Evolutionary conservation across 92 coral and sea anemone species (phyloP).

Genomic region (Montipora capitata): DNA sequence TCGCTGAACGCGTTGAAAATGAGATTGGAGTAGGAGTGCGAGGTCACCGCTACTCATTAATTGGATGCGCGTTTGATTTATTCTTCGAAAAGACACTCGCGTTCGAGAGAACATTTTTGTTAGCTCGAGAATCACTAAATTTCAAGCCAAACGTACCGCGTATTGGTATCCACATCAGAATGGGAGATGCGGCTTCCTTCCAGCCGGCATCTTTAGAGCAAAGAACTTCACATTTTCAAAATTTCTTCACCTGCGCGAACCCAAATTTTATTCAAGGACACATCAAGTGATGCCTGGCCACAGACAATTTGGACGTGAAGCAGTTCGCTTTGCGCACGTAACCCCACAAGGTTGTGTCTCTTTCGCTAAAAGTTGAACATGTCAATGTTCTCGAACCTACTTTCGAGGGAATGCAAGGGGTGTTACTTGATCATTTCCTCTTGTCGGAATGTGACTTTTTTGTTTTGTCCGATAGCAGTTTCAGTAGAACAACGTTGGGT

Average conservation of each 20-base stretch:
- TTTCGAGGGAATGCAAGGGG: conserved; percentile 66
- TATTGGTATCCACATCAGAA: conserved; percentile 77
- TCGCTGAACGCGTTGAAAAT: too few species aligned
- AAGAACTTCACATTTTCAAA: conserved; percentile 36
- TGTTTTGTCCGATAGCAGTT: conserved; percentile 72
- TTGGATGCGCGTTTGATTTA: conserved; percentile 68
- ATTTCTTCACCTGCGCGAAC: conserved; percentile 62
- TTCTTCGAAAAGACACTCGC: conserved; percentile 24
- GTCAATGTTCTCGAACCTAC: conserved; percentile 17
- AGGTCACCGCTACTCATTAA: not conserved
- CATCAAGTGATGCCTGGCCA: conserved; percentile 54
- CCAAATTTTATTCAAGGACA: conserved; percentile 20
- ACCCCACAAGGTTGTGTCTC: conserved; percentile 14
- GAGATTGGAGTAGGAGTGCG: too few species aligned
- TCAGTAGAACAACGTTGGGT: conserved; percentile 73
- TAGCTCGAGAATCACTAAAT: conserved; percentile 25
- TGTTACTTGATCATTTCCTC: conserved; percentile 63
- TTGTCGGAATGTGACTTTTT: conserved; percentile 74
- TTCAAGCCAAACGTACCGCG: not conserved
- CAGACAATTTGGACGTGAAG: conserved; percentile 52
- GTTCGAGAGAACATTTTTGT: conserved; percentile 12
- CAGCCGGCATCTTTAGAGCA: not conserved
- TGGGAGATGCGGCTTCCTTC: conserved; percentile 64
- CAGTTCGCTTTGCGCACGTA: conserved; percentile 11
- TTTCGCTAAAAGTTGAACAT: not conserved